A percentile compares a stretch with the other conserved stretches of the same genome.
phyloP scores from a whole-genome alignment of 2,888 invertebrate species.

The Drosophila limbata region DNA sequence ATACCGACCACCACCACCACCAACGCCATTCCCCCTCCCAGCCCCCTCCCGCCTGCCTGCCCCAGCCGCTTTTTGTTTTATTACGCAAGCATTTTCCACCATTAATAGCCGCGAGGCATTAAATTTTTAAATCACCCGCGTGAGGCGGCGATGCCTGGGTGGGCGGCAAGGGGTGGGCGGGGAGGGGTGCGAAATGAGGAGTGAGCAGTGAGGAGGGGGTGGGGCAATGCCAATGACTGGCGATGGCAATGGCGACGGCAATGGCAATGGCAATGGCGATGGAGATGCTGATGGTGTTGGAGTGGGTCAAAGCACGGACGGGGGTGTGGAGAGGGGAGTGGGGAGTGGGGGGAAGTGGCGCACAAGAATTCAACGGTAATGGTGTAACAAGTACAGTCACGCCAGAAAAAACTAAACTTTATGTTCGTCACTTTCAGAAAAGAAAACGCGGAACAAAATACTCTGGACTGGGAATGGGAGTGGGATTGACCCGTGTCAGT shows the following conservation, averaged over 20 bases:
- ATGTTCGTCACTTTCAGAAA: conserved; percentile 31
- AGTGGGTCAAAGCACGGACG: neutral
- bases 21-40: conserved; percentile 12
- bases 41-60: conserved; percentile 7
- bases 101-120: conserved; percentile 82
- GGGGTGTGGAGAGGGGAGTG: conserved; percentile 15
- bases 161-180: neutral
- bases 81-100: conserved; percentile 80
- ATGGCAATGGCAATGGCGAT: conserved; percentile 24
- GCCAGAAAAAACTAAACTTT: conserved; percentile 58
- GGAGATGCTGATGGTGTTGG: conserved; percentile 24
- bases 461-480: neutral
- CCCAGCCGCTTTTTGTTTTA: conserved; percentile 72
- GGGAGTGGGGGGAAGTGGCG: conserved; percentile 35
- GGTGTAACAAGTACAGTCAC: conserved; percentile 63
- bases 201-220: neutral
- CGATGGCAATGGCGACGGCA: conserved; percentile 17
- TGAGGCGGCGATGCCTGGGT: conserved; percentile 10
- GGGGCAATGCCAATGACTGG: conserved; percentile 8
- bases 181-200: neutral
- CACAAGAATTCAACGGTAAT: conserved; percentile 49
- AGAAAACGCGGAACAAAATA: neutral
- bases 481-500: neutral
- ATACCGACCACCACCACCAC: conserved; percentile 25
- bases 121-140: conserved; percentile 78